Percentiles rank a stretch among this genome's conserved stretches.
Evolutionary conservation across 1,140 invertebrate species (phyloP).

Genomic region (Scaptomyza graminum): DNA sequence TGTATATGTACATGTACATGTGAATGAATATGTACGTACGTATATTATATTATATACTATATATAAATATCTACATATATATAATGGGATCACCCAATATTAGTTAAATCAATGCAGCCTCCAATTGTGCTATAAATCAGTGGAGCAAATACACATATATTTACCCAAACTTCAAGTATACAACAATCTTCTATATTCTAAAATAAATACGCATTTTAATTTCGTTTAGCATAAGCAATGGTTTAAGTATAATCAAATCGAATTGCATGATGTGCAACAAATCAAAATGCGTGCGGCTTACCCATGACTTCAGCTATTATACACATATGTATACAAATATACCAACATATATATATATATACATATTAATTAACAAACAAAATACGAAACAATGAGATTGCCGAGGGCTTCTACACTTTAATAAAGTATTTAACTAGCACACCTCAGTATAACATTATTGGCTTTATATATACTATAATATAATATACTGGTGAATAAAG

Average conservation of each 20-base stretch:
- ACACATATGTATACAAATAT: neutral
- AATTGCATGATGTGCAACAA: neutral
- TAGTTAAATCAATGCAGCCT: neutral
- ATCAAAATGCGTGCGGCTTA: neutral
- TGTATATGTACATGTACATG: slow-evolving; percentile 66
- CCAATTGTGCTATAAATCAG: slow-evolving; percentile 1
- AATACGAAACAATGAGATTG: neutral
- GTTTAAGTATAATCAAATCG: neutral
- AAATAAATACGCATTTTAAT: slow-evolving; percentile 1
- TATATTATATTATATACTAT: slow-evolving; percentile 2
- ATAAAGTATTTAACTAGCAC: neutral
- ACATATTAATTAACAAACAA: neutral
- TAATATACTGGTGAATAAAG: neutral
- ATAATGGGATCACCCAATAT: neutral
- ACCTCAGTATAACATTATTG: neutral
- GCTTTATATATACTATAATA: neutral
- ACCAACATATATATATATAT: neutral
- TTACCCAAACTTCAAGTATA: slow-evolving; percentile 3
- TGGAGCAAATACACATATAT: neutral
- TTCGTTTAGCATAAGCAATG: neutral
- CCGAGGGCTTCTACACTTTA: slow-evolving; percentile 1
- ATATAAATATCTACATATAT: neutral
- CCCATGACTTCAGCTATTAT: slow-evolving; percentile 1
- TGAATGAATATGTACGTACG: slow-evolving; percentile 37
- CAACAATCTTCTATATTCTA: slow-evolving; percentile 2